Evolutionary conservation across 2,113 vertebrate genomes (phyloP).

Genomic region (Saguinus imperator): DNA sequence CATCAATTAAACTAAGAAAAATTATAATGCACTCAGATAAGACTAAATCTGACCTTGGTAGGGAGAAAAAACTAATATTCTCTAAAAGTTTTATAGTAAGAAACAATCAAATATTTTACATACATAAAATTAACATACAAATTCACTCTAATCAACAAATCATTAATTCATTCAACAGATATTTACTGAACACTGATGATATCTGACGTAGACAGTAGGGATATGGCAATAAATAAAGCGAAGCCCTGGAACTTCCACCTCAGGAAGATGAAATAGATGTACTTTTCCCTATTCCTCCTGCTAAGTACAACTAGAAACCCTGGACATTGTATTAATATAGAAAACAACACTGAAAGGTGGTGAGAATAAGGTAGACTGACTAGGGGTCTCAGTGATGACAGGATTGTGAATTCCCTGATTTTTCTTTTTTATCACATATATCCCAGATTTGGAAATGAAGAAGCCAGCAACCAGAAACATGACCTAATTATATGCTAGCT

Average conservation of each 20-base stretch:
- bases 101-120: slow-evolving; percentile 24
- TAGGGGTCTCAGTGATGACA: background rate
- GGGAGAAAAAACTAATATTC: background rate
- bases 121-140: background rate
- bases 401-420: background rate
- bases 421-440: background rate
- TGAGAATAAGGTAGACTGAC: background rate
- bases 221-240: background rate
- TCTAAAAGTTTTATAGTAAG: background rate
- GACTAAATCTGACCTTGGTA: background rate
- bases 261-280: background rate
- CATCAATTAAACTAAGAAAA: slow-evolving; percentile 26
- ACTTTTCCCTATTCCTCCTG: background rate
- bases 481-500: background rate
- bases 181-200: background rate
- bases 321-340: background rate
- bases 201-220: background rate
- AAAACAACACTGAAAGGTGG: background rate
- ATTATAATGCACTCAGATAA: background rate
- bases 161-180: background rate
- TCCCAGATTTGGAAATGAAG: background rate
- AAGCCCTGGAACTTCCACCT: background rate
- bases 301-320: background rate
- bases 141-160: background rate
- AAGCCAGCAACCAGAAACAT: background rate